Evolutionary conservation across 2,797 vertebrate species (phyloP).

Genomic region (Alfaro cultratus): DNA sequence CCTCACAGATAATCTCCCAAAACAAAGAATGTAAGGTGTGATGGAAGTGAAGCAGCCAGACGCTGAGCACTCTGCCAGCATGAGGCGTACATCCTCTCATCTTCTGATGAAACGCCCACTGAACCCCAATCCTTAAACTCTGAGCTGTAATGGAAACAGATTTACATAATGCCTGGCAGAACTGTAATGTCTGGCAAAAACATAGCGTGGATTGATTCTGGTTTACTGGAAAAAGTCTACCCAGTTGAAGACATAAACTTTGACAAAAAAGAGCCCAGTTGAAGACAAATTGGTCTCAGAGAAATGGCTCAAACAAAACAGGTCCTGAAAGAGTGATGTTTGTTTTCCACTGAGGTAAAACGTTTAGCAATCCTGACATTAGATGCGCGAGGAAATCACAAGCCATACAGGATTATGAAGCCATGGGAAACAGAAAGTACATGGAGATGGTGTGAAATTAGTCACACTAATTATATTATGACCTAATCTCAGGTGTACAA

Average conservation of each 20-base stretch:
- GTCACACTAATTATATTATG: background rate
- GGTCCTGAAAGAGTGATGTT: slow-evolving; percentile 14
- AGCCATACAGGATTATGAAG: background rate
- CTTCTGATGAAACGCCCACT: slow-evolving; percentile 1
- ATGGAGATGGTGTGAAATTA: background rate
- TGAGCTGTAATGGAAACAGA: slow-evolving; percentile 46
- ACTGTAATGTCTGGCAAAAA: slow-evolving; percentile 42
- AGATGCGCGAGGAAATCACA: background rate
- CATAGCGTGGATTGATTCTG: slow-evolving; percentile 29
- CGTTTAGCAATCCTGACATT: background rate
- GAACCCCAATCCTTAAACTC: slow-evolving; percentile 26
- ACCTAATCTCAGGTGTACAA: background rate
- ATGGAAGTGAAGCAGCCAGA: slow-evolving; percentile 13
- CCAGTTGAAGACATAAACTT: background rate
- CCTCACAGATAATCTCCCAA: slow-evolving; percentile 23
- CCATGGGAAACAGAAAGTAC: background rate
- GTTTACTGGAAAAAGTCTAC: slow-evolving; percentile 39
- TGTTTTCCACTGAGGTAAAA: slow-evolving; percentile 5
- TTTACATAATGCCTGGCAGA: slow-evolving; percentile 46
- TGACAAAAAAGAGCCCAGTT: background rate
- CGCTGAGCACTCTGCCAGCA: slow-evolving; percentile 21
- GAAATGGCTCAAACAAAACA: slow-evolving; percentile 25
- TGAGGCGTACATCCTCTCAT: slow-evolving; percentile 14
- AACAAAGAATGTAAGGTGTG: slow-evolving; percentile 20
- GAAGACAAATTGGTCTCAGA: slow-evolving; percentile 14